Evolutionary conservation across 2,113 vertebrate species (phyloP).

Genomic region (Oreochromis aureus): DNA sequence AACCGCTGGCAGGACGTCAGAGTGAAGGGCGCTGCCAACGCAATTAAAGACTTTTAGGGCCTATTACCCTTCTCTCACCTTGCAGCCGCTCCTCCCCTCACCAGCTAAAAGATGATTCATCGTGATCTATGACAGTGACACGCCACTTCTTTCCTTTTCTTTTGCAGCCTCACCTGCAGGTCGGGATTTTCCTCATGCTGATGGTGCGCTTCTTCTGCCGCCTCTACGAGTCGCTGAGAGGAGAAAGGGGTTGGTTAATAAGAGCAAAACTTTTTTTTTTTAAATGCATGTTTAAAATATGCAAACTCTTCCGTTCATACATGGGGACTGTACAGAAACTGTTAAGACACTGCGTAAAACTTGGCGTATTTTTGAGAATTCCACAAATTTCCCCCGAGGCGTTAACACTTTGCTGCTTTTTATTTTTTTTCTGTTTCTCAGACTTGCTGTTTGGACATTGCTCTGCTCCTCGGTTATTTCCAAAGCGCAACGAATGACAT

Average conservation of each 20-base stretch:
- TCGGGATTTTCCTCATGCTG: slow-evolving; percentile 96
- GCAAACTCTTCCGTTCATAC: background rate
- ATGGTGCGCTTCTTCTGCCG: slow-evolving; percentile 93
- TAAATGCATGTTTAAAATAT: background rate
- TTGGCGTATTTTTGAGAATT: background rate
- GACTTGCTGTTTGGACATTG: background rate
- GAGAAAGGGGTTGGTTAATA: background rate
- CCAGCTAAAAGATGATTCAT: slow-evolving; percentile 1
- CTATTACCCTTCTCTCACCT: slow-evolving; percentile 49
- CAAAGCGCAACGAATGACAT: background rate
- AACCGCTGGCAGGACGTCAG: slow-evolving; percentile 12
- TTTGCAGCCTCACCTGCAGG: slow-evolving; percentile 81
- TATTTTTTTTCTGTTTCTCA: background rate
- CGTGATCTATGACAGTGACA: background rate
- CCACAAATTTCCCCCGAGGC: background rate
- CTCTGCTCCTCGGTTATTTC: background rate
- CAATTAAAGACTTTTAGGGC: slow-evolving; percentile 43
- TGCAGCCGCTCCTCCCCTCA: slow-evolving; percentile 1
- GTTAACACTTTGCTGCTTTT: background rate
- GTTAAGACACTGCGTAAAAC: background rate
- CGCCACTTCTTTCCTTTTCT: background rate
- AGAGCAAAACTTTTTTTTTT: background rate
- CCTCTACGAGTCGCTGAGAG: slow-evolving; percentile 89
- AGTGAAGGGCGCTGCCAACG: slow-evolving; percentile 41
- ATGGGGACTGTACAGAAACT: background rate